Base-by-base conservation (phyloP, 1,140 invertebrate species). In the Caenorhabditis brenneri region DNA sequence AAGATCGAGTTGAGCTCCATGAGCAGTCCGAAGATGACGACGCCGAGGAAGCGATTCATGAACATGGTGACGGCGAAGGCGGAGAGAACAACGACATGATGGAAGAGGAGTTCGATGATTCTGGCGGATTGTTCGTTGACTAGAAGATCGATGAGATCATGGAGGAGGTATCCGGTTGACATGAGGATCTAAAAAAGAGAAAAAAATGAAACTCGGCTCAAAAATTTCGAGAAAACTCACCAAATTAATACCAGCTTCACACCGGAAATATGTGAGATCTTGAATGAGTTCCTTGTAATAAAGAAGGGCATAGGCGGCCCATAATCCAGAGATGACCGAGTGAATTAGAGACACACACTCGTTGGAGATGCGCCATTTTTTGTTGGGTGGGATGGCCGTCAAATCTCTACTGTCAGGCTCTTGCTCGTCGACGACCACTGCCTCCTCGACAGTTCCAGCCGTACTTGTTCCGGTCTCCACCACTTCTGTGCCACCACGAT, bases 331-430 rank as follows among this genome's bases (percentile, higher is more conserved):
- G 6, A 90, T 78, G 33, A 89, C 89, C 6, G 90, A 90, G 60
- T 90, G 89, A 31, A 90, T 84, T 22, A 90, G 69, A 2, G 89
- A 90, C 10, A 91, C 88, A 48, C 81, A 80, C 69, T 90, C 89
- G 82, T 90, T 90, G 0, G 88, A 91, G 36, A 90, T 90, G 27
- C 89, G 82, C 89, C 89, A 90, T 79, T 90, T 90, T 48, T 90
- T 90, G 83, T 90, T 90, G 0, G 88, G 88, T 31, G 89, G 89
- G 42, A 90, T 84, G 22, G 84, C 80, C 82, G 48, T 42, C 29
- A 85, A 16, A 33, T 58, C 55, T 74, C 79, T 84, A 16, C 78
- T 81, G 22, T 84, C 78, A 2, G 42, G 74, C 29, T 42, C 49
- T 84, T 60, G 80, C 55, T 55, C 53, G 4, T 49, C 19, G 10